phyloP scores from a whole-genome alignment of 1,140 invertebrate species.

The Danaus plexippus region DNA sequence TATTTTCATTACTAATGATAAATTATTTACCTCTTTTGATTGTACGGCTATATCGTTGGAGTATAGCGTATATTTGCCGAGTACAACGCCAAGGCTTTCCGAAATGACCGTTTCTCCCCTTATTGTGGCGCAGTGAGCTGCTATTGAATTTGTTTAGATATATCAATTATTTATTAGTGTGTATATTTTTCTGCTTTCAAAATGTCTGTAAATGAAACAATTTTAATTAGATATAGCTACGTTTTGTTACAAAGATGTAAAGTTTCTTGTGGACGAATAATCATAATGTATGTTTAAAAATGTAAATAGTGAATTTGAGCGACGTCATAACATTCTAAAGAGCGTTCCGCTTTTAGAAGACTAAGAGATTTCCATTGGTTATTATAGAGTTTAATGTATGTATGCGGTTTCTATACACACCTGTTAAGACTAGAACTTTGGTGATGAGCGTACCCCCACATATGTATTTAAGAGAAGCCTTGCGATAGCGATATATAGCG shows the following conservation, averaged over 20 bases:
- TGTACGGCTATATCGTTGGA: conserved; percentile 37
- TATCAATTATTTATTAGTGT: neutral
- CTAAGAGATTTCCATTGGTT: neutral
- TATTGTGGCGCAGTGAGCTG: conserved; percentile 45
- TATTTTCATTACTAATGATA: neutral
- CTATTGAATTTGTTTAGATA: conserved; percentile 14
- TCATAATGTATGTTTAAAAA: no score
- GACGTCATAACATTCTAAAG: no score
- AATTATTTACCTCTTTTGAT: conserved; percentile 36
- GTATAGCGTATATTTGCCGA: conserved; percentile 48
- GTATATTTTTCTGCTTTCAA: neutral
- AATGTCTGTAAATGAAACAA: no score
- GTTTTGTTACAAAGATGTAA: no score
- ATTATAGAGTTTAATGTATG: conserved; percentile 11
- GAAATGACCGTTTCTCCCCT: conserved; percentile 28
- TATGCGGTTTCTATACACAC: conserved; percentile 19
- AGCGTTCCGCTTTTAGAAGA: no score
- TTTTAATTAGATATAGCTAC: no score
- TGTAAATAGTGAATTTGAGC: no score
- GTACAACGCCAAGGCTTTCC: conserved; percentile 32
- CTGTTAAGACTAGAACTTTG: conserved; percentile 39
- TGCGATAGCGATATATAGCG: conserved; percentile 82
- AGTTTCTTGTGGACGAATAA: no score
- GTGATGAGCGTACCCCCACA: conserved; percentile 49
- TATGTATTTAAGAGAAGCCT: conserved; percentile 39